These are phyloP conservation scores for Sorex araneus DNA, from an alignment of 2,113 vertebrate genomes.

Conservation along the genomic window DNA sequence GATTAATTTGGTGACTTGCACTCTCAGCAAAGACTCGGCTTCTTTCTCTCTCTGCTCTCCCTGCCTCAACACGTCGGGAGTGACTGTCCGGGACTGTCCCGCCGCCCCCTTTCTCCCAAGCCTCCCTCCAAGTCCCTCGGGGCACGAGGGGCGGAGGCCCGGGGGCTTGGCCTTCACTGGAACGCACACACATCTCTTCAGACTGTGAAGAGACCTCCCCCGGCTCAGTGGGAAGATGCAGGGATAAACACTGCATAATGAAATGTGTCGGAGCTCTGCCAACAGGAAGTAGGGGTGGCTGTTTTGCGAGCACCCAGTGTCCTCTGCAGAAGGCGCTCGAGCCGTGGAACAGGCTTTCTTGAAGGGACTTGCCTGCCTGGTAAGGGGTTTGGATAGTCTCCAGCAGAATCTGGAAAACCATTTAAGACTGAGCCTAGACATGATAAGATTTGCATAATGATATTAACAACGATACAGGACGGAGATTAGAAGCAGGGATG, in stretches of 20 bases:
- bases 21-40: background rate
- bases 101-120: too few species aligned
- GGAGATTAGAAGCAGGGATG: background rate
- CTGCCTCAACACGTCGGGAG: background rate
- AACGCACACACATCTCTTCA: background rate
- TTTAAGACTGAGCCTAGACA: background rate
- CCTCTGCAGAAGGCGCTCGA: slow-evolving; percentile 17
- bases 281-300: background rate
- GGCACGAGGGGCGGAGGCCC: background rate
- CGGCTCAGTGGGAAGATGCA: background rate
- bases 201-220: background rate
- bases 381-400: background rate
- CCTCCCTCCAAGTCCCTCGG: background rate
- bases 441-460: slow-evolving; percentile 42
- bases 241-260: background rate
- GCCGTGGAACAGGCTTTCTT: background rate
- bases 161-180: background rate
- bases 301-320: background rate
- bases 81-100: background rate
- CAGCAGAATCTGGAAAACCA: background rate
- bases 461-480: background rate
- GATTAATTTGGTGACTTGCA: background rate
- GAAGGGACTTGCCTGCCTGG: background rate
- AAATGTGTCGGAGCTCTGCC: background rate
- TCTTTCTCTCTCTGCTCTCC: background rate